Evolutionary conservation across 2,113 vertebrate species (phyloP).

Genomic region (Plestiodon gilberti): DNA sequence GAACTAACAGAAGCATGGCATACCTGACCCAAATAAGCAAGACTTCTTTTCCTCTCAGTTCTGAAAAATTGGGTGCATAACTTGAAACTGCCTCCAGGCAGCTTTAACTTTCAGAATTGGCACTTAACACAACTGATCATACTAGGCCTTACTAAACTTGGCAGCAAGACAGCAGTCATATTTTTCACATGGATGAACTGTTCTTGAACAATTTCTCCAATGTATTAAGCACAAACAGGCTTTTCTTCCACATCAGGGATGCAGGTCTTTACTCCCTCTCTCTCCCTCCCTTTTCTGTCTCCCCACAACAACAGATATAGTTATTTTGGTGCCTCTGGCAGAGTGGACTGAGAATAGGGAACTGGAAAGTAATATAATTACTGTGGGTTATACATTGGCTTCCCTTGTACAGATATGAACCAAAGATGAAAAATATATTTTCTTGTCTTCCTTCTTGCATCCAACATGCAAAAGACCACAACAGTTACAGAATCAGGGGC

Average conservation of each 20-base stretch:
- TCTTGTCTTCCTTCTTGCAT: not conserved
- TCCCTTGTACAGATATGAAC: not conserved
- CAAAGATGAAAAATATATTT: accelerated
- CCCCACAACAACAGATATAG: slow-evolving; percentile 14
- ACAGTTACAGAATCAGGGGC: not conserved
- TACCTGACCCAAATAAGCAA: not conserved
- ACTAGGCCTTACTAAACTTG: slow-evolving; percentile 53
- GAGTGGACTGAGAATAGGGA: not conserved
- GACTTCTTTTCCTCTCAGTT: slow-evolving; percentile 2
- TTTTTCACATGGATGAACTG: slow-evolving; percentile 51
- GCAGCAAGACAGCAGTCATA: slow-evolving; percentile 20
- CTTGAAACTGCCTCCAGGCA: slow-evolving; percentile 23
- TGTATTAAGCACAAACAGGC: slow-evolving; percentile 38
- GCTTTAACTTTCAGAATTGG: slow-evolving; percentile 33
- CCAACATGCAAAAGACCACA: not conserved
- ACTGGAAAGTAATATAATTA: slow-evolving; percentile 13
- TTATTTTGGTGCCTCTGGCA: not conserved
- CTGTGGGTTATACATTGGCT: not conserved
- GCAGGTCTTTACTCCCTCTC: slow-evolving; percentile 12
- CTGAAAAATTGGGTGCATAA: slow-evolving; percentile 35
- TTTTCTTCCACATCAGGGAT: slow-evolving; percentile 40
- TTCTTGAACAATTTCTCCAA: slow-evolving; percentile 56
- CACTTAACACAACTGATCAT: slow-evolving; percentile 47
- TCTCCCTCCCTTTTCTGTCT: not conserved
- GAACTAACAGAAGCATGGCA: not conserved